Percentiles rank a stretch among this genome's conserved stretches.
Conservation (phyloP, 1,140 invertebrate species). For the Liolophura sinensis region DNA sequence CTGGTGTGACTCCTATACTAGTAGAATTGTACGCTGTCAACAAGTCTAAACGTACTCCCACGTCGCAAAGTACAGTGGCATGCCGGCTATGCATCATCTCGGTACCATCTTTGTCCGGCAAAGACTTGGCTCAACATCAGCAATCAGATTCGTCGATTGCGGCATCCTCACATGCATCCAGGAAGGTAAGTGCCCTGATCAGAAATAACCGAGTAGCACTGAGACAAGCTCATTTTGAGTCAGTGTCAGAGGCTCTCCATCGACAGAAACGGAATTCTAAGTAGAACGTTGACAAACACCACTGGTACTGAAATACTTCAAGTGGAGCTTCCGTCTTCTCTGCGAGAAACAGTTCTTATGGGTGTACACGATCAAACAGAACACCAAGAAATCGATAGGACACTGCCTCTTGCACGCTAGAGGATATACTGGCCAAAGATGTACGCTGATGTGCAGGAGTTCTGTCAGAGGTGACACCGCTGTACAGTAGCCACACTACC, state of each 20-base stretch:
- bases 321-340: conserved; percentile 9
- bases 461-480: conserved; percentile 9
- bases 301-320: not conserved
- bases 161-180: too few relatives aligned
- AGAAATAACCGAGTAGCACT: too few relatives aligned
- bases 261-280: not conserved
- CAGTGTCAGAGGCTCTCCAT: not conserved
- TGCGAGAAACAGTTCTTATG: not conserved
- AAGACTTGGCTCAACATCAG: too few relatives aligned
- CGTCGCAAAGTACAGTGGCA: too few relatives aligned
- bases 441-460: not conserved
- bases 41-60: too few relatives aligned
- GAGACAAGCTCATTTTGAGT: conserved; percentile 8
- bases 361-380: conserved; percentile 6
- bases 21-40: too few relatives aligned
- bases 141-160: too few relatives aligned
- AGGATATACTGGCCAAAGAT: not conserved
- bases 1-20: too few relatives aligned
- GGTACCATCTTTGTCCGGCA: too few relatives aligned
- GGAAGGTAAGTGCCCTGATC: too few relatives aligned
- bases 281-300: not conserved
- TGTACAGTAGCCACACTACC: conserved; percentile 18
- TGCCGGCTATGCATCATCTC: too few relatives aligned
- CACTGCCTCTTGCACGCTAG: not conserved
- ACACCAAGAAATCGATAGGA: conserved; percentile 9